phyloP scores from a whole-genome alignment of 2,888 invertebrate genomes.

The Catocala nupta region DNA sequence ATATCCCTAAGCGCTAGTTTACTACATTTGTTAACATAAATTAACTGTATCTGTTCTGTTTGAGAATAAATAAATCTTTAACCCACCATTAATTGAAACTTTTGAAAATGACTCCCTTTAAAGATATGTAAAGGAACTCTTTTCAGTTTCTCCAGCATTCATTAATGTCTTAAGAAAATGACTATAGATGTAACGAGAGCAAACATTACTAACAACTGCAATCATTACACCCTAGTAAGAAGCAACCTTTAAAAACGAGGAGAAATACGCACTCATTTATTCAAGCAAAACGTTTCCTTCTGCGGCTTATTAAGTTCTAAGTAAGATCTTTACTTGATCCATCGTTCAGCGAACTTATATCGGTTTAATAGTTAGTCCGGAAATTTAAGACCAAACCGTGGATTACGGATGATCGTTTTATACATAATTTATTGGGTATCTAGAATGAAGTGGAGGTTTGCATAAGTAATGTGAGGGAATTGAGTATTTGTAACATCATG shows the following conservation, averaged over 20 bases:
- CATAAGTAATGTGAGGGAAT: slow-evolving; percentile 7
- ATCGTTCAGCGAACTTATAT: not conserved
- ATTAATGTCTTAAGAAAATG: too few species aligned
- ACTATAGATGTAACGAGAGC: too few species aligned
- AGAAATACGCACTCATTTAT: not conserved
- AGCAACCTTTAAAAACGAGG: not conserved
- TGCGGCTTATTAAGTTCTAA: not conserved
- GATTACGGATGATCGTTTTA: slow-evolving; percentile 1
- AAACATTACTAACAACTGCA: not conserved
- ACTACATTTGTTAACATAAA: too few species aligned
- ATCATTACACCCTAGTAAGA: not conserved
- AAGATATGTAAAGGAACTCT: too few species aligned
- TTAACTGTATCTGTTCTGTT: too few species aligned
- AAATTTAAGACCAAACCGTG: slow-evolving; percentile 12
- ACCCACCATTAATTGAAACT: too few species aligned
- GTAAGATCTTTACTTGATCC: not conserved
- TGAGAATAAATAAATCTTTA: too few species aligned
- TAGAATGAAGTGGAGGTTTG: slow-evolving; percentile 12
- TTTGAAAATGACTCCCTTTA: too few species aligned
- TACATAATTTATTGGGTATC: slow-evolving; percentile 16
- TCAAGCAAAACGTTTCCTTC: not conserved
- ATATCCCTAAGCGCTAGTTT: too few species aligned
- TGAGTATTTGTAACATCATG: too few species aligned
- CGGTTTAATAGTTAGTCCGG: slow-evolving; percentile 9
- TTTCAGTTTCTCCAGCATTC: too few species aligned